Evolutionary conservation across 2,888 invertebrate genomes (phyloP), one percentile per base, ranked within the genome.

Genomic region (Microplitis deprimator): DNA sequence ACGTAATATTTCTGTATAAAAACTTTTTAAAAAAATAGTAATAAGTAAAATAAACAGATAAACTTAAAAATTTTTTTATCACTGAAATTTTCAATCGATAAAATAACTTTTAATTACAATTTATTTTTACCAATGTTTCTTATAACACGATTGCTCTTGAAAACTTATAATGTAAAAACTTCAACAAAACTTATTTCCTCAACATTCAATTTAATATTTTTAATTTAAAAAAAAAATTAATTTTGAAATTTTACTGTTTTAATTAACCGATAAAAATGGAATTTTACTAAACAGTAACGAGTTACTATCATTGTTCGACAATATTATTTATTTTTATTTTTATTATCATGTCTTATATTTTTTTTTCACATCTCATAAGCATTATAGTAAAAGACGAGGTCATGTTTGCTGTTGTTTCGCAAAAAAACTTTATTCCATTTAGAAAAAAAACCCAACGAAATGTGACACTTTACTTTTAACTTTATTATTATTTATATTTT

Each of bases 401-500:
- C 50, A 10, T 50, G 50, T 50, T 50, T 50, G 50, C 50, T 50
- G 50, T 50, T 50, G 10, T 50, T 50, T 13, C 10, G 2, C 29
- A 3, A 50, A 50, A 50, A 50, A 50, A 50, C 8, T 8, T 50
- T 50, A 50, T 50, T 50, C 50, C 8, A 50, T 50, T 29, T 29
- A 29, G 29, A 29, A 29, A 50, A 50, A 50, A 65, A 65, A 38
- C 38, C 13, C 7, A 65, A 8, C 29, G 38, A 38, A 29, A 65
- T 65, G 29, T 65, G 65, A 65, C 65, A 65, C 29, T 65, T 16
- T 62, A 20, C 62, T 16, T 62, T 62, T 17, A 10, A 16, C 17
- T 65, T 65, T 29, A 29, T 29, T 10, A 13, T 65, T 29, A 29
- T 38, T 65, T 38, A 29, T 65, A n/a, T 16, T 29, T 16, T 61